Evolutionary conservation across 2,888 invertebrate species (phyloP), one percentile per base, ranked within the genome.

Genomic region (Eurytoma adleriae): DNA sequence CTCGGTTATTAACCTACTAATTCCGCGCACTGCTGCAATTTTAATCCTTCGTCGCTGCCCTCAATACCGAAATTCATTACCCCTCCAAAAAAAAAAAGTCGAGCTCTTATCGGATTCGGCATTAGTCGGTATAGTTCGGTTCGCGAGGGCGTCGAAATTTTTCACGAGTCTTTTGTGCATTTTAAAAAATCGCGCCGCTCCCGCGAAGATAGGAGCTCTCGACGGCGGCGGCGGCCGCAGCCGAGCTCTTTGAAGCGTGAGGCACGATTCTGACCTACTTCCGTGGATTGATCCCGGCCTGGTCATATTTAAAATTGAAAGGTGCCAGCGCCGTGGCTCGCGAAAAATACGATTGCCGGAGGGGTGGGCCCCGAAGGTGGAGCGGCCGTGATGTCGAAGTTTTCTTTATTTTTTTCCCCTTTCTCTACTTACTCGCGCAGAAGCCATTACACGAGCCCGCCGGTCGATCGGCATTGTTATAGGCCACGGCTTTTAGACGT

Each of bases 221-320:
- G 14, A 30, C 30, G n/a, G n/a, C 16, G n/a, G 64, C 64, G n/a
- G n/a, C n/a, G 40, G 30, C 30, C 59, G 30, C 30, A 14, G 14
- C 14, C 54, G 54, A 5, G 54, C 62, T 64, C n/a, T 30, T 14
- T 16, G 27, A 18, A 16, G n/a, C 50, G 67, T 48, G 57, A 50
- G n/a, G 66, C 57, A 75, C 74, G 57, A 75, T 50, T 67, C 67
- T 75, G 59, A 75, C 57, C 74, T 59, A 67, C 57, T 75, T 67
- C 48, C 57, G n/a, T n/a, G 40, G 64, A 64, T 40, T 64, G 64
- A 64, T 64, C 40, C 64, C 48, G 52, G 40, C 62, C 27, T 40
- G 24, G 13, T 64, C 50, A 54, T 73, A 73, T 73, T 73, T 73
- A 73, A 73, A 73, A 73, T 73, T 73, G 52, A 54, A 56, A 61